Evolutionary conservation across 2,888 invertebrate species (phyloP).

Genomic region (Heliconius ismenius): DNA sequence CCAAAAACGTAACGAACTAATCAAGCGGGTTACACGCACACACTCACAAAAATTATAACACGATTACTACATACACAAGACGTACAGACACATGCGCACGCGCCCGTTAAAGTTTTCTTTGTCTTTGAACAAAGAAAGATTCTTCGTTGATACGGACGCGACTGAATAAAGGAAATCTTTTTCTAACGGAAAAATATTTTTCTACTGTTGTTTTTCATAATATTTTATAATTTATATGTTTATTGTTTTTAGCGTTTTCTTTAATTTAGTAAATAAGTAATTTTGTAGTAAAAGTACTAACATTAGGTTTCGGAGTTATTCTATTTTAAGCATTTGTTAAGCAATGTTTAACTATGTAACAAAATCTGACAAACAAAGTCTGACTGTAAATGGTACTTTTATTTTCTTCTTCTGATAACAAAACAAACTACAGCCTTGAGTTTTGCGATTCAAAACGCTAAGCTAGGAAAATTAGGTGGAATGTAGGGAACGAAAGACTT

Average conservation of each 20-base stretch:
- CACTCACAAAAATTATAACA: conserved; percentile 27
- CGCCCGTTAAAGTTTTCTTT: conserved; percentile 51
- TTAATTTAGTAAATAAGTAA: not conserved
- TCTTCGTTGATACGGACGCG: conserved; percentile 42
- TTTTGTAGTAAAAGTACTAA: not conserved
- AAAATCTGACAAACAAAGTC: too few species aligned
- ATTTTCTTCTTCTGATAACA: too few species aligned
- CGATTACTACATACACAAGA: conserved; percentile 37
- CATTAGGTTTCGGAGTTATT: not conserved
- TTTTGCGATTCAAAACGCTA: too few species aligned
- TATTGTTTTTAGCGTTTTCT: not conserved
- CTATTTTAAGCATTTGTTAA: not conserved
- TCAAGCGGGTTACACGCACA: conserved; percentile 33
- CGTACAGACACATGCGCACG: conserved; percentile 43
- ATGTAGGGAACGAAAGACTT: too few species aligned
- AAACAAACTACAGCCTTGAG: too few species aligned
- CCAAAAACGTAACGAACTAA: conserved; percentile 39
- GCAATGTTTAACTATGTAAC: too few species aligned
- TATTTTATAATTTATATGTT: not conserved
- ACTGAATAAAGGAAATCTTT: conserved; percentile 41
- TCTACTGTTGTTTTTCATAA: conserved; percentile 1
- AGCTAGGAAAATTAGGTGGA: too few species aligned
- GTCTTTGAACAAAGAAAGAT: conserved; percentile 54
- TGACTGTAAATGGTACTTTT: too few species aligned
- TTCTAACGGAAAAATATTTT: conserved; percentile 33